A percentile compares a stretch with the other conserved stretches of the same genome.
Conservation (phyloP, 2,888 invertebrate species). For the Lepidocyrtinus sp. region DNA sequence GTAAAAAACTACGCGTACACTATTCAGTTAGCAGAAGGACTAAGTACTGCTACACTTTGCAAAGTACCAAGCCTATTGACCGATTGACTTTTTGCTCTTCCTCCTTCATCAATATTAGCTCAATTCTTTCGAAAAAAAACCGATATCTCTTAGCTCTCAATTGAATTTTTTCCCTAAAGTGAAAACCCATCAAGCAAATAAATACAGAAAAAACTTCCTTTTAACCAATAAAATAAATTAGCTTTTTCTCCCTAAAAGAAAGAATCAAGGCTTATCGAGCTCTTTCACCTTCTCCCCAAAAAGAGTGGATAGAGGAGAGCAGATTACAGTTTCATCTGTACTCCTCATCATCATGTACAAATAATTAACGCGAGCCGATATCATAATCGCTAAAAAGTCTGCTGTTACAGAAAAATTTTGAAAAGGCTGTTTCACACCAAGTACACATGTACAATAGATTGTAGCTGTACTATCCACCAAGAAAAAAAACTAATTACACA, state of each 20-base stretch:
- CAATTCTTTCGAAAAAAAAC: constrained; percentile 22
- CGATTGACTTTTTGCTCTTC: constrained; percentile 41
- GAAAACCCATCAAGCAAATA: neutral
- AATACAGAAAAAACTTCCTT: constrained; percentile 28
- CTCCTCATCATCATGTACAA: neutral
- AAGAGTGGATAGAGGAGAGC: neutral
- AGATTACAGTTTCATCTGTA: neutral
- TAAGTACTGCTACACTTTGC: neutral
- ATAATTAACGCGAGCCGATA: neutral
- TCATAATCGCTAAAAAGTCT: constrained; percentile 22
- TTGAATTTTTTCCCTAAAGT: constrained; percentile 6
- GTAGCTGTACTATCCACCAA: neutral
- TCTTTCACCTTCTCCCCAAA: neutral
- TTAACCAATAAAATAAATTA: constrained; percentile 17
- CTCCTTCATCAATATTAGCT: constrained; percentile 14
- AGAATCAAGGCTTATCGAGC: no score
- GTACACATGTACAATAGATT: neutral
- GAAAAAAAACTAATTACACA: neutral
- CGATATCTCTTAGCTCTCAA: constrained; percentile 22
- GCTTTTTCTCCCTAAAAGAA: neutral
- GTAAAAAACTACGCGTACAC: neutral
- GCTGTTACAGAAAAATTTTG: constrained; percentile 57
- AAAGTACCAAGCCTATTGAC: constrained; percentile 22
- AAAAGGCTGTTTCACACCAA: constrained; percentile 33
- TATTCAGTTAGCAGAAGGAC: no score